phyloP scores from a whole-genome alignment of 2,797 vertebrate genomes.

The Crocidura indochinensis region DNA sequence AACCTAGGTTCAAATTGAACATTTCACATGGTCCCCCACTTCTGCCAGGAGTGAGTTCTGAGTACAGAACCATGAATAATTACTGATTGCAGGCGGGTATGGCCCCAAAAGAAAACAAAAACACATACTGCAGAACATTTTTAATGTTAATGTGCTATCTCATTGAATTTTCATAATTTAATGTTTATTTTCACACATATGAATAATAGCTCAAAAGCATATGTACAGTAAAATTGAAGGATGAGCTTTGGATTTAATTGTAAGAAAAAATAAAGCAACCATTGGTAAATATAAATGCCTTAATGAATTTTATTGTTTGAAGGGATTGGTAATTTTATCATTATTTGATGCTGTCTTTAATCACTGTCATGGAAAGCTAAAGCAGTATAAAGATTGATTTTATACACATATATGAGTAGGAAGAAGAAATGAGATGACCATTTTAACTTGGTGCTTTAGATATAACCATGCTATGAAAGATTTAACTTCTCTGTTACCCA shows the following conservation, averaged over 20 bases:
- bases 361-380: background rate
- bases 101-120: too few relatives aligned
- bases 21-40: too few relatives aligned
- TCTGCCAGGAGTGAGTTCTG: too few relatives aligned
- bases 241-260: constrained; percentile 46
- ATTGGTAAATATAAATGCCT: constrained; percentile 4
- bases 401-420: constrained; percentile 2
- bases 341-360: background rate
- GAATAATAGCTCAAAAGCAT: constrained; percentile 48
- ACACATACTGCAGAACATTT: constrained; percentile 17
- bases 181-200: constrained; percentile 62
- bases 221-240: constrained; percentile 28
- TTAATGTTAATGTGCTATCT: constrained; percentile 11
- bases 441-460: constrained; percentile 63
- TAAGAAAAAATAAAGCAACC: background rate
- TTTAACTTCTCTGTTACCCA: constrained; percentile 30
- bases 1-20: too few relatives aligned
- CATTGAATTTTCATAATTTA: constrained; percentile 59
- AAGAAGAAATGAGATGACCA: constrained; percentile 10
- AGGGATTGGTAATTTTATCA: background rate
- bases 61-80: too few relatives aligned
- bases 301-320: constrained; percentile 16
- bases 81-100: too few relatives aligned
- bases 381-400: background rate
- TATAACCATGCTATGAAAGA: constrained; percentile 31